Evolutionary conservation across 64 coral and sea anemone species (phyloP), one percentile per base, ranked within the genome.

Genomic region (Astreopora myriophthalma): DNA sequence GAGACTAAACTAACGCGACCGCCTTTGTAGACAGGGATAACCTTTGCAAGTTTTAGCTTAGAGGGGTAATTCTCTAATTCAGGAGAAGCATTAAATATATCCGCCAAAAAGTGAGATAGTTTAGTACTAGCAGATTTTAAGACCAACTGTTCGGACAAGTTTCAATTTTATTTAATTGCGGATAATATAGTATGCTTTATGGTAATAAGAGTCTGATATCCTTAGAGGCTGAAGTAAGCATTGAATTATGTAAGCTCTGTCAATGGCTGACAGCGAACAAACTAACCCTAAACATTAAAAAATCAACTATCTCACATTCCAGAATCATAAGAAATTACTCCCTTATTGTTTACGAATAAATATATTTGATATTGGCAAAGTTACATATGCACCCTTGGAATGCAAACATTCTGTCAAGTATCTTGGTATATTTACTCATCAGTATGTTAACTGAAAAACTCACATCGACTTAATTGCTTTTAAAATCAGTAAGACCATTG

Each of bases 221-320:
- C 55, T 48, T n/a, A 60, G 23, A 76, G 34, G 34, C 17, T 34
- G 20, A 58, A 27, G 79, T 84, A 32, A 84, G 61, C 17, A 61
- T 49, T 84, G 46, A 84, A 1, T 31, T 84, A 19, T 27, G 7
- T 23, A 84, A 84, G 29, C 29, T 84, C 40, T 5, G 17, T 87
- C 64, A 66, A 32, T 87, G n/a, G n/a, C n/a, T n/a, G 11, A 35
- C 62, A 71, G 48, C 84, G 8, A 87, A 87, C 37, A 70, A 71
- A 48, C 11, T 87, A 24, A 70, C 84, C 20, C 20, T 87, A 29
- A 87, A 87, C 24, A 38, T 72, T 39, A 26, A 38, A 19, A 85
- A 85, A 87, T 46, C 84, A 87, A 87, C 25, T 71, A 9, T 71
- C 33, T 87, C 13, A 44, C 72, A 17, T 87, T 87, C 28, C 60